Evolutionary conservation across 2,888 invertebrate species (phyloP), one percentile per base, ranked within the genome.

Genomic region (Dorcus hopei): DNA sequence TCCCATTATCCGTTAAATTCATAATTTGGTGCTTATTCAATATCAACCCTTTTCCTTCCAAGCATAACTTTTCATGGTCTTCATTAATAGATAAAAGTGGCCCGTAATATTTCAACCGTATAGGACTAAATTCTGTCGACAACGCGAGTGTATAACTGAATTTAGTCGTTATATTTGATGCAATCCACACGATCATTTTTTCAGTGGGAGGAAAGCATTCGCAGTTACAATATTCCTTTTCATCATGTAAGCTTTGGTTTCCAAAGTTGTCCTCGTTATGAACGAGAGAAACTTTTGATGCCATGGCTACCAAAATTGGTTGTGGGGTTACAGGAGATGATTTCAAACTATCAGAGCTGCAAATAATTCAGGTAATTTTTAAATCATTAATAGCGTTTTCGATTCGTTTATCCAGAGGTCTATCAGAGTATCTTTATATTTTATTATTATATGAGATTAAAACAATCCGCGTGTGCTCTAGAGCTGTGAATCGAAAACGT

Each of bases 91-190:
- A 68, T 16, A 69, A 33, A 54, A 76, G 58, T 2, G 75, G 71
- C 1, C 77, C 77, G 58, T 66, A 76, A 61, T 75, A 77, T 60
- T 77, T 77, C 38, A 74, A 60, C 42, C 76, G 68, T 8, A 73
- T 68, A 26, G 70, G 66, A 49, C 74, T 74, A 51, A 69, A 67
- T n/a, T 70, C 52, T 0, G 74, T 74, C 0, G 76, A 76, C 5
- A 71, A 71, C 0, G 76, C 75, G 1, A 76, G 66, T 3, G 77
- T 76, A 58, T 75, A 77, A 51, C 68, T 72, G 26, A 68, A 68
- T 50, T 68, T 70, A 0, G 71, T 73, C 3, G 58, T 54, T 26
- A 76, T 61, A 62, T 76, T 76, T 1, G 75, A 77, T 1, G 72
- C 70, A 8, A 75, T 61, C 74, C 76, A 77, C 16, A 77, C 66